Evolutionary conservation across 1,140 invertebrate genomes (phyloP).

Genomic region (Diabrotica virgifera): DNA sequence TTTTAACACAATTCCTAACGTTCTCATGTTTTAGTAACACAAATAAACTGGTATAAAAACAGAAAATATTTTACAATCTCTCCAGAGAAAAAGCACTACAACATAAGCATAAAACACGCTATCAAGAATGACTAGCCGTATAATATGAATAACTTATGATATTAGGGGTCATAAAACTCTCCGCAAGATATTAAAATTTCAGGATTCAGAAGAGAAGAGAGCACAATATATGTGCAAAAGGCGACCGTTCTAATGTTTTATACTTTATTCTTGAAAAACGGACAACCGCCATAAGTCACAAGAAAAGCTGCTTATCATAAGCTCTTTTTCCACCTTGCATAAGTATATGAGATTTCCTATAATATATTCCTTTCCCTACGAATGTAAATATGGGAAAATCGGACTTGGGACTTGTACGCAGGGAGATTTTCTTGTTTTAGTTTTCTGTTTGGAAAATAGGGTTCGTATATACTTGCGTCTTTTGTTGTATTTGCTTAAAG

Average conservation of each 20-base stretch:
- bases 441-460: no score
- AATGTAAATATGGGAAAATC: background rate
- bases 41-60: no score
- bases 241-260: background rate
- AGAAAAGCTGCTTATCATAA: slow-evolving; percentile 2
- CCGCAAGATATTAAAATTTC: background rate
- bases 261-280: background rate
- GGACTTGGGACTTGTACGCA: no score
- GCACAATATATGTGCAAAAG: background rate
- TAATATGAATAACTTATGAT: slow-evolving; percentile 1
- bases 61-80: no score
- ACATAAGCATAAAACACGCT: no score
- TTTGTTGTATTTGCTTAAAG: no score
- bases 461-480: no score
- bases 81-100: no score
- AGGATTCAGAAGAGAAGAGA: background rate
- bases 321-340: slow-evolving; percentile 1
- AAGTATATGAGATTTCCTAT: slow-evolving; percentile 3
- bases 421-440: no score
- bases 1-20: no score
- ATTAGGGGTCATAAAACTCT: background rate
- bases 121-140: background rate
- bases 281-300: slow-evolving; percentile 1
- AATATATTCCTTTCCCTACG: background rate
- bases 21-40: no score